Evolutionary conservation across 2,888 invertebrate genomes (phyloP), one percentile per base, ranked within the genome.

Genomic region (Chouioia cunea): DNA sequence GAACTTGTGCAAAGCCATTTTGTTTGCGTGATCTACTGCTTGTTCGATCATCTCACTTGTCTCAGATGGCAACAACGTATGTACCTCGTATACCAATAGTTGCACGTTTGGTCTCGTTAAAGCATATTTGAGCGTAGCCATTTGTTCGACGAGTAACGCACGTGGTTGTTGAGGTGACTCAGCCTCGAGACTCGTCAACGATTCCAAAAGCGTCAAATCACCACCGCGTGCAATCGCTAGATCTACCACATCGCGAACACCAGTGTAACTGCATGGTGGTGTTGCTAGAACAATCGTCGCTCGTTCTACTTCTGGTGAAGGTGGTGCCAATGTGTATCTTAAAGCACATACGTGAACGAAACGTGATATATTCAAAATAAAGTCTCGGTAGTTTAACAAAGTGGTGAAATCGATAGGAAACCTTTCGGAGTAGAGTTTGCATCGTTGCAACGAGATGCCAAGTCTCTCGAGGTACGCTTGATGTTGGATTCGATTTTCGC

Each of bases 31-130:
- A 0, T 90, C 88, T 0, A 93, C 88, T 0, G 91, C 90, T 52
- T 89, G 88, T 0, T 89, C 86, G 18, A 93, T 90, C 90, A 94
- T 93, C 23, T 90, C 90, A 52, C 88, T 88, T 76, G 95, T 95
- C 84, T 95, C 95, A 0, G 91, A 90, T 46, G 90, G 90, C 52
- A 94, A 86, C 62, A 92, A 89, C 0, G 94, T 94, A 85, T 95
- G 94, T 0, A 93, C 94, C 82, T 94, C 93, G 79, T 95, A 95
- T 44, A 95, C 84, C 15, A 94, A 89, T 73, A 94, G 88, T 81
- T 95, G 95, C 23, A 94, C 92, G 87, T 94, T 94, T 0, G 95
- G 94, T 64, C 92, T 90, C 0, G 93, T 93, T 89, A 95, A 89
- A 0, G 93, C 90, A 77, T 91, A 89, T 76, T 90, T 89, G 14